A percentile compares a stretch with the other conserved stretches of the same genome.
These are phyloP conservation scores for Callinectes sapidus DNA, from an alignment of 2,888 invertebrate genomes.

Conservation along the genomic window DNA sequence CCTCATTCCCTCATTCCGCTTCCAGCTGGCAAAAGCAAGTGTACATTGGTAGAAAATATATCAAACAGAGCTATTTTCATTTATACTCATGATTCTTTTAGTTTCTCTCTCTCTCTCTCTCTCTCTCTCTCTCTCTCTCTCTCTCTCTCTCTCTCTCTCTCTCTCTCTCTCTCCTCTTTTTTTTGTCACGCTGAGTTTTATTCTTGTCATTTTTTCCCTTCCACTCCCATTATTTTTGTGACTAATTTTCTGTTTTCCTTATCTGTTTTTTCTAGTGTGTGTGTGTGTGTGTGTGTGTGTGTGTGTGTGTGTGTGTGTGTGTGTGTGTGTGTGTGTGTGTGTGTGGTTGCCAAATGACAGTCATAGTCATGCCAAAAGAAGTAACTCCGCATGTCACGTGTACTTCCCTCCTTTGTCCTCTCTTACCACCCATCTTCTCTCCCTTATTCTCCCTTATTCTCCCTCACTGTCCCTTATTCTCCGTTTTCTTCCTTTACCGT, in stretches of 20 bases:
- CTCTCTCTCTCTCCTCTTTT: background rate
- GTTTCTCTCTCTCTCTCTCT: background rate
- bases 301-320: conserved; percentile 36
- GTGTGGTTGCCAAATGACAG: background rate
- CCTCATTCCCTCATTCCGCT: background rate
- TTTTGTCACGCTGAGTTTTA: background rate
- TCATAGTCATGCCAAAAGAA: background rate
- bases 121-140: background rate
- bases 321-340: conserved; percentile 26
- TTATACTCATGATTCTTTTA: background rate
- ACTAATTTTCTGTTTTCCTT: background rate
- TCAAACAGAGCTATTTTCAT: background rate
- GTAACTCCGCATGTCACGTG: background rate
- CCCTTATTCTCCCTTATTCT: background rate
- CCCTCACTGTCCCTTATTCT: background rate
- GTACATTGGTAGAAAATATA: background rate
- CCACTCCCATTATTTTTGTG: background rate
- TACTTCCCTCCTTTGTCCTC: background rate
- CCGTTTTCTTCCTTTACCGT: background rate
- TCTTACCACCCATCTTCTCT: background rate
- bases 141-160: background rate
- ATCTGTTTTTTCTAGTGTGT: background rate
- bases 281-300: background rate
- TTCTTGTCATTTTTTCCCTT: background rate
- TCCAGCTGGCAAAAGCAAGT: background rate